A percentile compares a stretch with the other conserved stretches of the same genome.
Conservation (phyloP, 1,140 invertebrate genomes). For the Lasaia peninsularis region DNA sequence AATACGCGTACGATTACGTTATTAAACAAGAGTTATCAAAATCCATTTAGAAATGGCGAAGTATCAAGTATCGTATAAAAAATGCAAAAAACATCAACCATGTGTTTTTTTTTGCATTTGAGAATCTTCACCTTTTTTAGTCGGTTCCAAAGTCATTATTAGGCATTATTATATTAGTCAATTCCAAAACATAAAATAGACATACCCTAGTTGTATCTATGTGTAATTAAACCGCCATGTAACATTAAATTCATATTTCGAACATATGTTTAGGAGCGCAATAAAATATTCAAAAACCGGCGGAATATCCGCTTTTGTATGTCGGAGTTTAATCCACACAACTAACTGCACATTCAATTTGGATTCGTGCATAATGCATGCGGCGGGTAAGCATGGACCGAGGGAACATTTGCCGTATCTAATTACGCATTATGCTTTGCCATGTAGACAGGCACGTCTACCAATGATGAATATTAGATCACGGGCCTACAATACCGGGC, state of each 20-base stretch:
- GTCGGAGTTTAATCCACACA: slow-evolving; percentile 46
- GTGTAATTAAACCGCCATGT: not conserved
- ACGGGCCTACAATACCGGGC: slow-evolving; percentile 45
- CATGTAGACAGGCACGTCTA: slow-evolving; percentile 63
- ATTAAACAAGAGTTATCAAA: too few relatives aligned
- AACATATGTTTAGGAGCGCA: not conserved
- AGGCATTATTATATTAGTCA: too few relatives aligned
- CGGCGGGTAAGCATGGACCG: slow-evolving; percentile 38
- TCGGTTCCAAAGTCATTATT: too few relatives aligned
- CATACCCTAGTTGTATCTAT: too few relatives aligned
- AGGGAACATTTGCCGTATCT: slow-evolving; percentile 66
- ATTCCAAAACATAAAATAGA: too few relatives aligned
- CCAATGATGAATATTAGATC: slow-evolving; percentile 72
- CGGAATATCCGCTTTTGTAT: slow-evolving; percentile 12
- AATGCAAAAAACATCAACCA: too few relatives aligned
- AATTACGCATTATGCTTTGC: slow-evolving; percentile 71
- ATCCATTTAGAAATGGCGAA: too few relatives aligned
- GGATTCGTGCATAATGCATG: slow-evolving; percentile 70
- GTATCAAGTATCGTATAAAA: too few relatives aligned
- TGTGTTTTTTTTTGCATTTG: too few relatives aligned
- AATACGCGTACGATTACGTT: too few relatives aligned
- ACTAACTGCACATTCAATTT: slow-evolving; percentile 74
- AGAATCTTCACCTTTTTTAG: too few relatives aligned
- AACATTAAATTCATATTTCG: not conserved
- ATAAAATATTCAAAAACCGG: slow-evolving; percentile 16